A percentile compares a stretch with the other conserved stretches of the same genome.
These are phyloP conservation scores for Venturia canescens DNA, from an alignment of 1,140 invertebrate genomes.

Conservation along the genomic window DNA sequence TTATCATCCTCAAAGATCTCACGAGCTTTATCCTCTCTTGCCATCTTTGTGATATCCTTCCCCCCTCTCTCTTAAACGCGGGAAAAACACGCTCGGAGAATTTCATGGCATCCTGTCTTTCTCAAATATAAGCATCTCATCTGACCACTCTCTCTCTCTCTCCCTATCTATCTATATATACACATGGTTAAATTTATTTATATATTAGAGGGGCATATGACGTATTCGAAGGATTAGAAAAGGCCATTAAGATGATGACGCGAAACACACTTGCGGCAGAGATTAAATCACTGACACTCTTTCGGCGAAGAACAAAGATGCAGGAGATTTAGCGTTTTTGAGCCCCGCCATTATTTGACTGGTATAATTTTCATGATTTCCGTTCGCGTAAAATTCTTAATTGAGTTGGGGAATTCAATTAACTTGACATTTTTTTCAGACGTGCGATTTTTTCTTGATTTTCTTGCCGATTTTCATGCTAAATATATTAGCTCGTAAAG, in stretches of 20 bases:
- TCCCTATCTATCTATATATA: background rate
- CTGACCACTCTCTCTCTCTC: background rate
- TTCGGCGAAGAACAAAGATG: background rate
- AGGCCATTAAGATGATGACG: slow-evolving; percentile 13
- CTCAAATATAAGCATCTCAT: slow-evolving; percentile 35
- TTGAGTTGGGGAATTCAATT: no score
- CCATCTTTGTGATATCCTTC: slow-evolving; percentile 42
- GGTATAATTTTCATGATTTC: no score
- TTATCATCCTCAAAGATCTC: slow-evolving; percentile 68
- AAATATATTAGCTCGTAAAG: slow-evolving; percentile 28
- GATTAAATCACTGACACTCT: background rate
- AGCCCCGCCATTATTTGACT: no score
- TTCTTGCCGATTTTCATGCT: no score
- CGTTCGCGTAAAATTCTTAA: no score
- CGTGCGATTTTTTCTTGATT: no score
- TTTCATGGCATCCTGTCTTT: slow-evolving; percentile 48
- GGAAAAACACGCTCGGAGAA: slow-evolving; percentile 33
- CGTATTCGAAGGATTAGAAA: slow-evolving; percentile 31
- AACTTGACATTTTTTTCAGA: no score
- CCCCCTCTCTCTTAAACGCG: slow-evolving; percentile 11
- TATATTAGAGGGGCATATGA: background rate
- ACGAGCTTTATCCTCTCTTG: slow-evolving; percentile 65
- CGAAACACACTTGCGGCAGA: background rate
- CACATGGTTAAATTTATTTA: background rate
- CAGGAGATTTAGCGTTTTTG: background rate